Evolutionary conservation across 2,113 vertebrate species (phyloP).

Genomic region (Aspiorhynchus laticeps): DNA sequence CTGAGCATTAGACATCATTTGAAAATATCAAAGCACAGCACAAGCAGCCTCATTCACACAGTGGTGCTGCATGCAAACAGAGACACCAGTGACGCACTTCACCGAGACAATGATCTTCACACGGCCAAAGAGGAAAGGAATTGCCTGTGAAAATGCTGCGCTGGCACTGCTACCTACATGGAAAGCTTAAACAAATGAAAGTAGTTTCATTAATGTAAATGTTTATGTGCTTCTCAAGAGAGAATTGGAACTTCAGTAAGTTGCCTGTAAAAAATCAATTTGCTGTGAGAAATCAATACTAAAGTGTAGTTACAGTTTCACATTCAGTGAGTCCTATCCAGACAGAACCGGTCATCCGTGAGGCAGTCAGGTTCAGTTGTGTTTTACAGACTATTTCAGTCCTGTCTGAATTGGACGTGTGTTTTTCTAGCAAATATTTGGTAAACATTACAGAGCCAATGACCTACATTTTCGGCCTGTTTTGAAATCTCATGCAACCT

Average conservation of each 20-base stretch:
- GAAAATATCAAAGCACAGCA: not conserved
- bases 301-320: constrained; percentile 6
- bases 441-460: not conserved
- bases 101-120: constrained; percentile 17
- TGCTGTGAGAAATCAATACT: not conserved
- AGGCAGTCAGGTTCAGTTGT: not conserved
- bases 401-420: not conserved
- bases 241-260: not conserved
- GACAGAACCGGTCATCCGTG: not conserved
- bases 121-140: not conserved
- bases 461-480: not conserved
- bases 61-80: constrained; percentile 9
- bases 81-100: constrained; percentile 6
- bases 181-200: not conserved
- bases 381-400: not conserved
- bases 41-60: not conserved
- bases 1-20: not conserved
- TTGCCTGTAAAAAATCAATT: not conserved
- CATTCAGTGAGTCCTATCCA: not conserved
- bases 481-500: not conserved
- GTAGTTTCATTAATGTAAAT: not conserved
- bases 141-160: not conserved
- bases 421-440: not conserved
- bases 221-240: not conserved
- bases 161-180: not conserved